A percentile compares a stretch with the other conserved stretches of the same genome.
These are phyloP conservation scores for Tupiocoris notatus DNA, from an alignment of 2,888 invertebrate species.

Conservation along the genomic window DNA sequence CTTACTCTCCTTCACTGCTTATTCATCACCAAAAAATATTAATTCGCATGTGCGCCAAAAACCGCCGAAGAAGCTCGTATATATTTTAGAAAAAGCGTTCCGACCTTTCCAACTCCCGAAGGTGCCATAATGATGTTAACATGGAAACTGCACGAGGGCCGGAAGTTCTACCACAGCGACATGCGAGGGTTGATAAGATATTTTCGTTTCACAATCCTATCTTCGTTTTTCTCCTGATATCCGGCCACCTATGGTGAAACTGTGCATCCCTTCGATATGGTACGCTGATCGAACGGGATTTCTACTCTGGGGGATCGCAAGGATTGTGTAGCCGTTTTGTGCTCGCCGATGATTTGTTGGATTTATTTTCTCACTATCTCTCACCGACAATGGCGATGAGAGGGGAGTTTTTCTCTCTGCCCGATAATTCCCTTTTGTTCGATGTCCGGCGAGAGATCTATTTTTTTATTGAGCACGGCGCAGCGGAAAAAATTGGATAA, in stretches of 20 bases:
- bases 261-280: neutral
- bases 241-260: neutral
- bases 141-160: neutral
- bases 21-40: too few species aligned
- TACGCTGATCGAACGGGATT: neutral
- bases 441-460: neutral
- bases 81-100: neutral
- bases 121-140: neutral
- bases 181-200: constrained; percentile 12
- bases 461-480: neutral
- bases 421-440: constrained; percentile 9
- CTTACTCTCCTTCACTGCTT: too few species aligned
- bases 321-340: neutral
- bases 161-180: neutral
- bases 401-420: neutral
- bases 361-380: constrained; percentile 6
- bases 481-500: too few species aligned
- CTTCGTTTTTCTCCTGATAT: constrained; percentile 16
- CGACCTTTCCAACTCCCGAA: neutral
- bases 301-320: neutral
- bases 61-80: neutral
- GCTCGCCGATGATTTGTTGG: constrained; percentile 1
- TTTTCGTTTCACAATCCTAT: constrained; percentile 26
- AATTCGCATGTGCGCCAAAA: neutral
- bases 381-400: neutral